Percentiles rank a stretch among this genome's conserved stretches.
phyloP scores from a whole-genome alignment of 2,113 vertebrate species.

The Vulpes lagopus region DNA sequence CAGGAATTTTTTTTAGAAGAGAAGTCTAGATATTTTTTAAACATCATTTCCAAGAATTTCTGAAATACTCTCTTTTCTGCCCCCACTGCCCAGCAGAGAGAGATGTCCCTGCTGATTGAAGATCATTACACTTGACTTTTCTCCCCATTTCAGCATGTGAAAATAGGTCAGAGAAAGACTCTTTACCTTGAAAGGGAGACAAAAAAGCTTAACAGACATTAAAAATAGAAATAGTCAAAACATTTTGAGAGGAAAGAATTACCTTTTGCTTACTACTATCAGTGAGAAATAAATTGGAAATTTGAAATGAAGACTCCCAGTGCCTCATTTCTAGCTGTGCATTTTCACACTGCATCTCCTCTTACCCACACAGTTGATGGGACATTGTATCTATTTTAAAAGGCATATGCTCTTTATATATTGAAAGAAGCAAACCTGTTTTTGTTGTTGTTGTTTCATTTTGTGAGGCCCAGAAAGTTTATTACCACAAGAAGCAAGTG shows the following conservation, averaged over 20 bases:
- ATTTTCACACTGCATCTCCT: background rate
- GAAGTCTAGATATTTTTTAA: background rate
- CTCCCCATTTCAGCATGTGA: background rate
- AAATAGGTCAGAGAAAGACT: slow-evolving; percentile 14
- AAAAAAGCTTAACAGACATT: background rate
- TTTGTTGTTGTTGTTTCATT: too few species aligned
- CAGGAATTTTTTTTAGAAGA: background rate
- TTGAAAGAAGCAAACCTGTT: background rate
- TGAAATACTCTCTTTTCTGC: background rate
- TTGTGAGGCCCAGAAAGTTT: slow-evolving; percentile 79
- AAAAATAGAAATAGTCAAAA: slow-evolving; percentile 29
- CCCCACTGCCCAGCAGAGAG: background rate
- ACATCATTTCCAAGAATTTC: slow-evolving; percentile 16
- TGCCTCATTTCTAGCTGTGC: background rate
- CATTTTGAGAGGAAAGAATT: background rate
- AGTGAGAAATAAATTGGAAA: slow-evolving; percentile 10
- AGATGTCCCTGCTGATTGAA: background rate
- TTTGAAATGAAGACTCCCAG: slow-evolving; percentile 18
- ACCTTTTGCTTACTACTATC: background rate
- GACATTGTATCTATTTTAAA: background rate
- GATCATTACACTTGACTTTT: background rate
- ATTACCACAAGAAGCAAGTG: slow-evolving; percentile 80
- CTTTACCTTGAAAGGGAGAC: background rate
- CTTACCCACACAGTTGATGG: background rate
- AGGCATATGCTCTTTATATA: background rate